Conservation (phyloP, 2,888 invertebrate genomes). For the Chymomyza procnemis region DNA sequence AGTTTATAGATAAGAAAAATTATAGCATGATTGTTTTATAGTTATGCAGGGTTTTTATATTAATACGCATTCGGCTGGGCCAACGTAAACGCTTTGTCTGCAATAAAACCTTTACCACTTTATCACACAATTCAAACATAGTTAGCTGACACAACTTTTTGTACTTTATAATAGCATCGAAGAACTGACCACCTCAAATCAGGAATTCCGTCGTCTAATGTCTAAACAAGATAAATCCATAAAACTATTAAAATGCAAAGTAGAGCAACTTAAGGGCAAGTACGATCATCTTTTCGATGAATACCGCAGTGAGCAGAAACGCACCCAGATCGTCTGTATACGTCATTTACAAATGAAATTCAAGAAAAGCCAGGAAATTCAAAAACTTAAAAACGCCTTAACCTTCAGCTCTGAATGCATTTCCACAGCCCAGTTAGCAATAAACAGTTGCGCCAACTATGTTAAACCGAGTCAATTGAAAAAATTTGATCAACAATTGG, state of each 20-base stretch:
- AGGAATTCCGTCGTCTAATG: conserved; percentile 67
- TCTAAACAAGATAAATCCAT: conserved; percentile 68
- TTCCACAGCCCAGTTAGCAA: conserved; percentile 51
- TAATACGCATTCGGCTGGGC: no score
- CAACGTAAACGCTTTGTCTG: no score
- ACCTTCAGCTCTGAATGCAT: conserved; percentile 67
- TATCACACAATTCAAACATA: background rate
- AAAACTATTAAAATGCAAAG: conserved; percentile 54
- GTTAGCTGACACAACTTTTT: background rate
- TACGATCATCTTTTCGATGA: conserved; percentile 66
- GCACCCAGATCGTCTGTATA: conserved; percentile 60
- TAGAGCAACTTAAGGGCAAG: conserved; percentile 64
- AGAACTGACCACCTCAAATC: conserved; percentile 68
- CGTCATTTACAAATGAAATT: conserved; percentile 66
- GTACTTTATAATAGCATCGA: conserved; percentile 59
- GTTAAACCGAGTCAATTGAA: conserved; percentile 13
- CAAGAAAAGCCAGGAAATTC: conserved; percentile 70
- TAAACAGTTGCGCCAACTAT: conserved; percentile 35
- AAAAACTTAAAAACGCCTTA: conserved; percentile 59
- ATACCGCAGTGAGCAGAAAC: conserved; percentile 60
- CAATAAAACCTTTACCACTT: no score
- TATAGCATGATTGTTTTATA: no score
- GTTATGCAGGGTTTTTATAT: no score
- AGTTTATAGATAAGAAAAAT: no score
- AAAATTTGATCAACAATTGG: conserved; percentile 59